Evolutionary conservation across 2,888 invertebrate species (phyloP), one percentile per base, ranked within the genome.

Genomic region (Drosophila leonis): DNA sequence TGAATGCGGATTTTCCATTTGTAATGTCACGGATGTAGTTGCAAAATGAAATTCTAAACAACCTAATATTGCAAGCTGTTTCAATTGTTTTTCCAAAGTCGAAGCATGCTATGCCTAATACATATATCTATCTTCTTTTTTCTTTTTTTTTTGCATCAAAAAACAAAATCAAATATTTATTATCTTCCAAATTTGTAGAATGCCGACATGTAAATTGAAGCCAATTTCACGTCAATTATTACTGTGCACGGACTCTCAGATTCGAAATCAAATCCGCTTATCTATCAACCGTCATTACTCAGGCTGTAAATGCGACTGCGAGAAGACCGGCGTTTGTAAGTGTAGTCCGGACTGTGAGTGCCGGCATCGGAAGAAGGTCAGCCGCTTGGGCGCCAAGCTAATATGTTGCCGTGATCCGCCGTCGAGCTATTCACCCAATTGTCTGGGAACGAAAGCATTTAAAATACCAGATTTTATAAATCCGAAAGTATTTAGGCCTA

Each of bases 381-480:
- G 65, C 13, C 67, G 35, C 1, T 0, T 68, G 9, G 73, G 71
- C 3, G 41, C 68, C 4, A 66, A 15, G 4, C 54, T 39, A 0
- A 1, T 10, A 0, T 61, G 24, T 20, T 6, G 15, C 1, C 68
- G 61, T 6, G 76, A 85, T 59, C 66, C 63, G 2, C 70, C 70
- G 0, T 0, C 8, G 0, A 48, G 51, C n/a, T 64, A 65, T 55
- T 27, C 27, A 0, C 72, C 77, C 1, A 12, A 64, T 5, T 8
- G 10, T 5, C 10, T 80, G 1, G 12, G 5, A 0, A 66, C 66
- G 1, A 27, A n/a, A 0, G 64, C 68, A 1, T 83, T 82, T 18
- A n/a, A 18, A 1, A 9, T 65, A 4, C 83, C 81, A 0, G 13
- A 35, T 0, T 86, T 44, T n/a, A 57, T 80, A 0, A 52, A 49